Evolutionary conservation across 2,888 invertebrate species (phyloP).

Genomic region (Drosophila meridionalis): DNA sequence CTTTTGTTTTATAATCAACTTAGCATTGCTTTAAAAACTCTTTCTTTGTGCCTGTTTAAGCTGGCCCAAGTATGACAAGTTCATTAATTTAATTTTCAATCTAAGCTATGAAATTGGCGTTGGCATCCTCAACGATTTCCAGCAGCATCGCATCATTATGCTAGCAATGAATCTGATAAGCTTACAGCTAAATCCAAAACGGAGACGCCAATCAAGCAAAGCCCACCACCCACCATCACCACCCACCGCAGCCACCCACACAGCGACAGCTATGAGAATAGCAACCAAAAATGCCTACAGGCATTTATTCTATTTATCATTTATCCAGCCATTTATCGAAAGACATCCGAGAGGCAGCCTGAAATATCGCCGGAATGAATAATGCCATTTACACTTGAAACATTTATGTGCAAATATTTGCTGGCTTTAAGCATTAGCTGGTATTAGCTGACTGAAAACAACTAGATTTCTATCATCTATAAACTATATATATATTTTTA

Average conservation of each 20-base stretch:
- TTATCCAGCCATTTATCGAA: conserved; percentile 78
- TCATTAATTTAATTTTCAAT: conserved; percentile 69
- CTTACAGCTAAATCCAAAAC: conserved; percentile 70
- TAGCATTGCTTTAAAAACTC: background rate
- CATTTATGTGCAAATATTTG: conserved; percentile 67
- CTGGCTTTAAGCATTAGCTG: conserved; percentile 36
- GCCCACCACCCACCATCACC: background rate
- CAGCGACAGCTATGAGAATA: conserved; percentile 45
- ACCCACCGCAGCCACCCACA: conserved; percentile 9
- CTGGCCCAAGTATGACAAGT: conserved; percentile 13
- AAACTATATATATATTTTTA: background rate
- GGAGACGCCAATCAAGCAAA: conserved; percentile 55
- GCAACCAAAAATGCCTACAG: conserved; percentile 66
- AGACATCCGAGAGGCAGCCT: conserved; percentile 65
- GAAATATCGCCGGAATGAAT: conserved; percentile 68
- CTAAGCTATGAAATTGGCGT: conserved; percentile 19
- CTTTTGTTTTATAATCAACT: background rate
- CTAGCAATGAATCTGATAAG: conserved; percentile 79
- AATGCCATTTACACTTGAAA: conserved; percentile 70
- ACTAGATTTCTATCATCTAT: conserved; percentile 7
- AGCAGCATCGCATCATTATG: conserved; percentile 65
- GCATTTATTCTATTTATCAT: conserved; percentile 80
- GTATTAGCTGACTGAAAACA: conserved; percentile 35
- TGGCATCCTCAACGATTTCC: conserved; percentile 29
- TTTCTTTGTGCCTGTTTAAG: background rate